Percentiles rank a stretch among this genome's conserved stretches.
phyloP scores from a whole-genome alignment of 2,888 invertebrate species.

The Heliconius cydno region DNA sequence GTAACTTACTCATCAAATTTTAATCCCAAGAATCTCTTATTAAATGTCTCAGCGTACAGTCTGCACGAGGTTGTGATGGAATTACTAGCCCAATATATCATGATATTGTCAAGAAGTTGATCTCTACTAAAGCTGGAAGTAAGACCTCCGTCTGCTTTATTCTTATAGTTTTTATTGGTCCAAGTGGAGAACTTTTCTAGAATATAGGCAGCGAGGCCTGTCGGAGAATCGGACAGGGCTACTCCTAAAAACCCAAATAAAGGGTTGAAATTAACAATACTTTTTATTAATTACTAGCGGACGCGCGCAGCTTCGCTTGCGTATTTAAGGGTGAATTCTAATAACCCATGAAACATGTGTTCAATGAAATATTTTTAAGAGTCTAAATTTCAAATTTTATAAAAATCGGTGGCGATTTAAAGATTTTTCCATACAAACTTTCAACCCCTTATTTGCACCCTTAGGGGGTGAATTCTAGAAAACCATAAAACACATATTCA shows the following conservation, averaged over 20 bases:
- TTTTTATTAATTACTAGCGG: too few relatives aligned
- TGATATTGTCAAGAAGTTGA: constrained; percentile 76
- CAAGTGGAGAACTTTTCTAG: constrained; percentile 92
- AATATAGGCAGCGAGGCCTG: constrained; percentile 91
- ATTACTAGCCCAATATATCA: constrained; percentile 89
- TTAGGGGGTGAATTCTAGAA: too few relatives aligned
- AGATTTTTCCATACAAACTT: too few relatives aligned
- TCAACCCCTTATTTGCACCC: too few relatives aligned
- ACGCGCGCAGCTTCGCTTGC: too few relatives aligned
- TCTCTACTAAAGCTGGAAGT: constrained; percentile 85
- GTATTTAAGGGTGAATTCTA: too few relatives aligned
- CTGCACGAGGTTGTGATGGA: constrained; percentile 89
- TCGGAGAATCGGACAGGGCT: constrained; percentile 86
- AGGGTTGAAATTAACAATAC: too few relatives aligned
- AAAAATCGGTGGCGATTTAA: too few relatives aligned
- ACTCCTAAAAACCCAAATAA: constrained; percentile 41
- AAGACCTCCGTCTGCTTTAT: constrained; percentile 86
- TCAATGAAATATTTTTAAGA: too few relatives aligned
- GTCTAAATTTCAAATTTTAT: too few relatives aligned
- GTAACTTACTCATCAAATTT: constrained; percentile 74
- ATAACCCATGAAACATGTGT: too few relatives aligned
- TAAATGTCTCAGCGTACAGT: constrained; percentile 87
- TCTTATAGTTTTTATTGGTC: constrained; percentile 78
- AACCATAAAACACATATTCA: too few relatives aligned
- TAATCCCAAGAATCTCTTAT: constrained; percentile 53